These are phyloP conservation scores for Adoxophyes honmai DNA, from an alignment of 1,140 invertebrate genomes.

Conservation along the genomic window DNA sequence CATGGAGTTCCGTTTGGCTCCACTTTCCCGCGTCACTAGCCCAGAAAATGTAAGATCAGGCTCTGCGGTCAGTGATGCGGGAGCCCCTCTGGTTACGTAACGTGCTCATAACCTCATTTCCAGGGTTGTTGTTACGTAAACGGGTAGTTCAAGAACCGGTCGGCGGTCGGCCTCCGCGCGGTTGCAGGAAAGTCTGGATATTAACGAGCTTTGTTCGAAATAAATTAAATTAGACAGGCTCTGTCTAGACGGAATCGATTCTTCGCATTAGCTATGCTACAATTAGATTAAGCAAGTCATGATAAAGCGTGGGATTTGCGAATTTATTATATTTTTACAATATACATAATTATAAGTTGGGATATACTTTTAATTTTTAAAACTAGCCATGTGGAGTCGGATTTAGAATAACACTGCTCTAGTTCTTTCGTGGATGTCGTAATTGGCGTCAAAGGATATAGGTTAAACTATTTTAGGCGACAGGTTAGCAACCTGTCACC, in stretches of 20 bases:
- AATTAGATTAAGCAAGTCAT: background rate
- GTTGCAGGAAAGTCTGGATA: background rate
- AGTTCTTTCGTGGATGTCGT: too few relatives aligned
- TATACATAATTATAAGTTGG: too few relatives aligned
- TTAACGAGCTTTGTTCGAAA: background rate
- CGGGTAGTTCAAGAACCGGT: conserved; percentile 11
- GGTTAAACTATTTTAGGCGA: too few relatives aligned
- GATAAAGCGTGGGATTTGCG: background rate
- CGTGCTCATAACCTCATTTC: conserved; percentile 18
- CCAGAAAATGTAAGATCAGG: background rate
- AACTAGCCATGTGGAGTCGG: too few relatives aligned
- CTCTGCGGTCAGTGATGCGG: background rate
- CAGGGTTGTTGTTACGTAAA: conserved; percentile 11
- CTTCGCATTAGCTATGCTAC: background rate
- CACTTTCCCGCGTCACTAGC: background rate
- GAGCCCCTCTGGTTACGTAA: conserved; percentile 14
- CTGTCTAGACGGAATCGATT: conserved; percentile 5
- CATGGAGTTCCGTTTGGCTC: too few relatives aligned
- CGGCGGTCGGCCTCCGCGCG: background rate
- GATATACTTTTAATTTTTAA: too few relatives aligned
- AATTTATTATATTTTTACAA: too few relatives aligned
- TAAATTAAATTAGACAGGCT: background rate
- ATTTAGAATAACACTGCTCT: too few relatives aligned
- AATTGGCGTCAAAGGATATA: too few relatives aligned
- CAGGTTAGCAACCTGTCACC: too few relatives aligned